These are phyloP conservation scores for Cistogaster globosa DNA, from an alignment of 2,888 invertebrate species.

Conservation along the genomic window DNA sequence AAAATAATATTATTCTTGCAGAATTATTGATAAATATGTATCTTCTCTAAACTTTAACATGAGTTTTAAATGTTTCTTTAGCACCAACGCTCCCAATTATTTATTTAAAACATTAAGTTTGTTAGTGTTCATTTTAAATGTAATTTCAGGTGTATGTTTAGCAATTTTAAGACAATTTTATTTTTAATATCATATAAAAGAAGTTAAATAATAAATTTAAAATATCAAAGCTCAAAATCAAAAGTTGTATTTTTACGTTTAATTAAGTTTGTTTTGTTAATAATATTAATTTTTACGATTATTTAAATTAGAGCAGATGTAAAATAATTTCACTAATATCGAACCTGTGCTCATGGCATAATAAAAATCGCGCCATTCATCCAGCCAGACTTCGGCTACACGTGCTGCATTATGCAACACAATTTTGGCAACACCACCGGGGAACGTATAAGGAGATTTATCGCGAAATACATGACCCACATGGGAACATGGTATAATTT, in stretches of 20 bases:
- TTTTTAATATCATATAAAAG: neutral
- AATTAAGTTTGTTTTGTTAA: slow-evolving; percentile 62
- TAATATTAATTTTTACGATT: slow-evolving; percentile 39
- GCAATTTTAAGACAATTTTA: neutral
- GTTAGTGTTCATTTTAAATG: too few species aligned
- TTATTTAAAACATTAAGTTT: neutral
- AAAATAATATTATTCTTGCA: too few species aligned
- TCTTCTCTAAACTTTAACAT: neutral
- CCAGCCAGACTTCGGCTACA: slow-evolving; percentile 99
- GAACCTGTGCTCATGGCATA: slow-evolving; percentile 99
- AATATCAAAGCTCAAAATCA: slow-evolving; percentile 54
- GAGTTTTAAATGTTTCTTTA: neutral
- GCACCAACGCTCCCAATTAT: neutral
- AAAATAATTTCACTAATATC: slow-evolving; percentile 74
- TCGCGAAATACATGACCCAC: slow-evolving; percentile 99
- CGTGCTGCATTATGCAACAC: slow-evolving; percentile 99
- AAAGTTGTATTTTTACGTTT: slow-evolving; percentile 43
- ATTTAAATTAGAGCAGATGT: slow-evolving; percentile 52
- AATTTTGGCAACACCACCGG: slow-evolving; percentile 98
- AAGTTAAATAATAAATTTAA: neutral
- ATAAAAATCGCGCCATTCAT: slow-evolving; percentile 99
- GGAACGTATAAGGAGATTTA: slow-evolving; percentile 99
- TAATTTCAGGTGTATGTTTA: neutral
- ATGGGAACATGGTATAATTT: slow-evolving; percentile 97
- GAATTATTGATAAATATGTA: too few species aligned